Evolutionary conservation across 2,113 vertebrate species (phyloP).

Genomic region (Hylia prasina): DNA sequence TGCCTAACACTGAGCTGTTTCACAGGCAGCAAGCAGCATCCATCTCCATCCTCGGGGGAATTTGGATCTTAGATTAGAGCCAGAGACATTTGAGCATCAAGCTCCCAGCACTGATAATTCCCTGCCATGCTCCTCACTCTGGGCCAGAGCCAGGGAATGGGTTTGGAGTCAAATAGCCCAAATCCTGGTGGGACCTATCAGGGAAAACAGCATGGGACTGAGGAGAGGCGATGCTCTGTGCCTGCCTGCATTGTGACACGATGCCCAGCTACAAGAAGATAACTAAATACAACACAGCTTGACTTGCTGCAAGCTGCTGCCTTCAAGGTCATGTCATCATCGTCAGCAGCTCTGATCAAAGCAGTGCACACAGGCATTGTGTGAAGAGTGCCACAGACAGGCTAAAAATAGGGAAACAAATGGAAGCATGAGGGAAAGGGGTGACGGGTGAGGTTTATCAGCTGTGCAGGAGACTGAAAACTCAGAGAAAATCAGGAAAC

Average conservation of each 20-base stretch:
- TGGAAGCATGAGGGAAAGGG: background rate
- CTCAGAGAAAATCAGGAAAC: background rate
- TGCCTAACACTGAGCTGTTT: background rate
- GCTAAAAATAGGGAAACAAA: constrained; percentile 20
- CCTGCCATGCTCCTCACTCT: background rate
- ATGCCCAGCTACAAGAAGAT: background rate
- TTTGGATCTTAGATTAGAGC: background rate
- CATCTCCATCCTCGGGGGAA: background rate
- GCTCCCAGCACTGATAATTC: background rate
- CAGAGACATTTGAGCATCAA: accelerated
- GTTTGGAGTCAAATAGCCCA: background rate
- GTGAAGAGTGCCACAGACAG: background rate
- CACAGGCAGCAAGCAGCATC: background rate
- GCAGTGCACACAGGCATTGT: background rate
- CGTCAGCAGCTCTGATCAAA: background rate
- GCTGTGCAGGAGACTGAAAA: background rate
- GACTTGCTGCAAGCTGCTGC: background rate
- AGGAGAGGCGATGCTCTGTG: background rate
- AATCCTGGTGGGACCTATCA: background rate
- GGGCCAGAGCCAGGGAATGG: background rate
- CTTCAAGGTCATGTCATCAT: background rate
- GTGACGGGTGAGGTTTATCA: background rate
- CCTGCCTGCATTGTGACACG: accelerated
- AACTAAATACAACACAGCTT: background rate
- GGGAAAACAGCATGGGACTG: background rate